These are phyloP conservation scores for Harlomillsia oculata DNA, from an alignment of 1,140 invertebrate genomes.

Conservation along the genomic window DNA sequence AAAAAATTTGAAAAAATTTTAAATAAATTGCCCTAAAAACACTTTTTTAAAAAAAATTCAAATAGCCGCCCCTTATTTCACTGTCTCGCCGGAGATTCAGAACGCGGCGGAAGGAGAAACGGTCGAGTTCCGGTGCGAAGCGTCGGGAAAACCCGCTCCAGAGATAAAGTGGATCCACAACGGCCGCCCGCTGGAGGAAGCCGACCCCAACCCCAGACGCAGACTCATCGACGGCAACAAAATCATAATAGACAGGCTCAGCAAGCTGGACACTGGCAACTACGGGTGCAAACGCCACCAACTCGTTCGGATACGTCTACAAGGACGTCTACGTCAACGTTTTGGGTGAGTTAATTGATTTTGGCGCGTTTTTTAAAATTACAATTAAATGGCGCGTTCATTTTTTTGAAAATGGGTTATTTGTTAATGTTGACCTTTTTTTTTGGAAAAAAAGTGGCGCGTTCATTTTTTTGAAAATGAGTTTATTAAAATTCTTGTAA, in stretches of 20 bases:
- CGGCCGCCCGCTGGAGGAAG: slow-evolving; percentile 73
- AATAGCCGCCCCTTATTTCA: slow-evolving; percentile 82
- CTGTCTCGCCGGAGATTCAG: slow-evolving; percentile 74
- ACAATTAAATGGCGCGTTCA: background rate
- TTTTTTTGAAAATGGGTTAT: too few species aligned
- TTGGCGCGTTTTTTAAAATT: background rate
- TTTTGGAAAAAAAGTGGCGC: background rate
- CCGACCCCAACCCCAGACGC: slow-evolving; percentile 60
- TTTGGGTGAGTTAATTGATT: slow-evolving; percentile 49
- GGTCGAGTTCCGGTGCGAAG: slow-evolving; percentile 75
- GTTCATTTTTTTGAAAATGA: background rate
- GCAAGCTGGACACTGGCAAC: slow-evolving; percentile 87
- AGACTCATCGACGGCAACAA: slow-evolving; percentile 54
- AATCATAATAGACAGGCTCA: slow-evolving; percentile 71
- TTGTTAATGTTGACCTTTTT: too few species aligned
- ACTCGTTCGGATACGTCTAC: slow-evolving; percentile 94
- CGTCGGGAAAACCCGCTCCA: slow-evolving; percentile 76
- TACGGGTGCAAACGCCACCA: slow-evolving; percentile 90
- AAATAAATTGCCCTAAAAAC: too few species aligned
- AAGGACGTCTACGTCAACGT: slow-evolving; percentile 98
- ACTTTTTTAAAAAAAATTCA: too few species aligned
- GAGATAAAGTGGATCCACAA: slow-evolving; percentile 95
- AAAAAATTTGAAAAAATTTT: background rate
- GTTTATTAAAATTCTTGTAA: background rate
- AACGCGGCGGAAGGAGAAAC: slow-evolving; percentile 85